Evolutionary conservation across 2,888 invertebrate genomes (phyloP).

Genomic region (Lingula anatina): DNA sequence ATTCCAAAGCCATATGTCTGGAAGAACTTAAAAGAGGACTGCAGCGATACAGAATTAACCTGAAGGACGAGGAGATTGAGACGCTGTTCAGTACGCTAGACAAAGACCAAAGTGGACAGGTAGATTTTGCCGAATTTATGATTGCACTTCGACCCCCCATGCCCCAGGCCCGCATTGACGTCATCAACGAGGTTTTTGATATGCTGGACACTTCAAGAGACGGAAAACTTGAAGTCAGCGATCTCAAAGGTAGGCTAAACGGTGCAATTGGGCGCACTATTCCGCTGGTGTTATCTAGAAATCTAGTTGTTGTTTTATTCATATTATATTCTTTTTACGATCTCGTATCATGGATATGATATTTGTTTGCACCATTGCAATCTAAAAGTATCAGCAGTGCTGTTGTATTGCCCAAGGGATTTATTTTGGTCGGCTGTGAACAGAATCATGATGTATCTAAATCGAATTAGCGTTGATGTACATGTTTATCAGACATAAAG

Average conservation of each 20-base stretch:
- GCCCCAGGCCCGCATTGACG: conserved; percentile 19
- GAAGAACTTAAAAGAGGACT: conserved; percentile 34
- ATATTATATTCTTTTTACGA: too few relatives aligned
- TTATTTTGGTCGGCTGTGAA: too few relatives aligned
- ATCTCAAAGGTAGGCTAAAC: conserved; percentile 43
- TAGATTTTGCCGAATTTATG: conserved; percentile 42
- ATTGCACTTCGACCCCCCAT: conserved; percentile 31
- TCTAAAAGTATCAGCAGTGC: too few relatives aligned
- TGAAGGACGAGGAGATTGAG: conserved; percentile 24
- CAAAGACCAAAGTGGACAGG: conserved; percentile 26
- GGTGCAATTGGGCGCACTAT: too few relatives aligned
- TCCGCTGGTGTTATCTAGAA: too few relatives aligned
- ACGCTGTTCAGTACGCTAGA: conserved; percentile 33
- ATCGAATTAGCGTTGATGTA: too few relatives aligned
- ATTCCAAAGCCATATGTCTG: conserved; percentile 30
- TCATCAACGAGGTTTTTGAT: conserved; percentile 39
- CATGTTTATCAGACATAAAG: too few relatives aligned
- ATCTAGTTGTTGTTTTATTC: too few relatives aligned
- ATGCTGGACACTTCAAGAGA: conserved; percentile 38
- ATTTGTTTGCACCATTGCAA: too few relatives aligned
- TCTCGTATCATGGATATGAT: too few relatives aligned
- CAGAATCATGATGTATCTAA: too few relatives aligned
- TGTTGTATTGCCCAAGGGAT: too few relatives aligned
- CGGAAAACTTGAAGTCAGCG: conserved; percentile 30
- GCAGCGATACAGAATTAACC: conserved; percentile 20